Percentiles rank a stretch among this genome's conserved stretches.
phyloP scores from a whole-genome alignment of 2,888 invertebrate genomes.

The Tuta absoluta region DNA sequence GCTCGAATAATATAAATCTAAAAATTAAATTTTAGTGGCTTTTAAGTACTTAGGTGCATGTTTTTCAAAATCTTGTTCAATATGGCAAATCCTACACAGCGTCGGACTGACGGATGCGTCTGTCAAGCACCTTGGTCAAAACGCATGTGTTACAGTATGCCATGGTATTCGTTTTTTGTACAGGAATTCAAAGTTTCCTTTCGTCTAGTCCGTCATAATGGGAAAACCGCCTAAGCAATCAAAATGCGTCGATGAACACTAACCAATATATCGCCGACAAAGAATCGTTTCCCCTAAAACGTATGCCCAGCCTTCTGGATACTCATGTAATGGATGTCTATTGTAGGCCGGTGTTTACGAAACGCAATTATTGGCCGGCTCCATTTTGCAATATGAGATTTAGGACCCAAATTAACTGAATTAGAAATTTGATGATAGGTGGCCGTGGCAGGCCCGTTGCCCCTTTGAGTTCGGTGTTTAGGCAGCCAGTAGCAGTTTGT shows the following conservation, averaged over 20 bases:
- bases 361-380: slow-evolving; percentile 75
- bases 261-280: neutral
- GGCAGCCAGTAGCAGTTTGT: neutral
- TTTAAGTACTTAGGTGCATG: too few species aligned
- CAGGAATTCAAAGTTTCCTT: too few species aligned
- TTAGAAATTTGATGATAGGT: slow-evolving; percentile 61
- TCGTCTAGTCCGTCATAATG: too few species aligned
- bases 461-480: slow-evolving; percentile 5
- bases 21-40: neutral
- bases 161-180: too few species aligned
- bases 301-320: slow-evolving; percentile 42
- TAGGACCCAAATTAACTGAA: slow-evolving; percentile 77
- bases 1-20: too few species aligned
- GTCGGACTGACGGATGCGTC: too few species aligned
- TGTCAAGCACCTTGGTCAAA: too few species aligned
- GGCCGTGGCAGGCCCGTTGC: slow-evolving; percentile 38
- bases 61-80: too few species aligned
- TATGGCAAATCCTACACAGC: too few species aligned
- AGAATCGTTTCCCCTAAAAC: neutral
- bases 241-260: neutral
- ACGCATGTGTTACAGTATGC: too few species aligned
- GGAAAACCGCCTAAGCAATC: too few species aligned
- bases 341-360: slow-evolving; percentile 60
- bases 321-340: slow-evolving; percentile 61
- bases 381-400: slow-evolving; percentile 79